Base-by-base conservation (phyloP, 2,888 invertebrate genomes). In the Catocala fraxini region DNA sequence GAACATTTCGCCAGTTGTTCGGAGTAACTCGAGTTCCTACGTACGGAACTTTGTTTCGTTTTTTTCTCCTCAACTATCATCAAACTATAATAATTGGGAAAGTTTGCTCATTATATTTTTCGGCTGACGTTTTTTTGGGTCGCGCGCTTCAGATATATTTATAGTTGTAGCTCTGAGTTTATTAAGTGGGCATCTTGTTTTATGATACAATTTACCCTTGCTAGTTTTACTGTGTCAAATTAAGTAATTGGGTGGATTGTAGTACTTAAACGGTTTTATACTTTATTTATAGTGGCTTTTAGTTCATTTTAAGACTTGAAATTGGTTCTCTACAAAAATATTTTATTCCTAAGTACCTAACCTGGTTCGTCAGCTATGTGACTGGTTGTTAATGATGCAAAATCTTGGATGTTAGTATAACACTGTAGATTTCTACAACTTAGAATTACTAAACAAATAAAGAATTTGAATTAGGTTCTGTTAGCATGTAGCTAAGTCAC, bases 31-130 rank as follows among this genome's bases (percentile, higher is more conserved):
- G 68, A 73, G 71, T 80, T 76, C 59, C 69, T 70, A 71, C 68
- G 73, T 71, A 71, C 55, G 51, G 60, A 84, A 88, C 79, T 87
- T 86, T 80, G 80, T 77, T 72, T 47, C 59, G 47, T 59, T 63
- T 82, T 73, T 87, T 53, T 87, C 84, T 85, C 80, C 77, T 78
- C 62, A 79, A 79, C 80, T 81, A 84, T 88, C 87, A 84, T 82
- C 80, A 81, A 90, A 91, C 90, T 92, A 90, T 87, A 83, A 84
- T 93, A 93, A 93, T 93, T 93, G 93, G 91, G 80, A 89, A 93
- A 93, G 75, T 93, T 93, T 83, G 81, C 89, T 93, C 92, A 93
- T 93, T 93, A 93, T 91, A 87, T 90, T 90, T 63, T 89, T 89
- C 69, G 86, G 82, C 70, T 75, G 77, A 86, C 80, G 83, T 85